Evolutionary conservation across 1,140 invertebrate genomes (phyloP).

Genomic region (Archivesica marissinica): DNA sequence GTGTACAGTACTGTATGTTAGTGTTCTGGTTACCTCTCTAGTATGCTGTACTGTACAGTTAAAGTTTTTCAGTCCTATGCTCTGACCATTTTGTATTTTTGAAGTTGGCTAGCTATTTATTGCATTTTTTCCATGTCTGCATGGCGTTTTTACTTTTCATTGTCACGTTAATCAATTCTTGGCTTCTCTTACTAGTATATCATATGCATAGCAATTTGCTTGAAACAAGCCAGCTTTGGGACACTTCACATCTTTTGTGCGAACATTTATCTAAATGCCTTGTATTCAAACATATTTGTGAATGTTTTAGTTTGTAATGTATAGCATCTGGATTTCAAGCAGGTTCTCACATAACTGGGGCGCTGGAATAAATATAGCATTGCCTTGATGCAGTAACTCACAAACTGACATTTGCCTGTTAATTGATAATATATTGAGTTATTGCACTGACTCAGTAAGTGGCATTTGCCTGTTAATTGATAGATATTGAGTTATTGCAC

Average conservation of each 20-base stretch:
- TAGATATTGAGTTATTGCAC: too few relatives aligned
- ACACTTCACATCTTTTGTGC: background rate
- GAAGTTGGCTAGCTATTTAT: constrained; percentile 61
- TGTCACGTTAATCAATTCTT: constrained; percentile 25
- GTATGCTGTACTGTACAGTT: too few relatives aligned
- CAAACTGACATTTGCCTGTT: too few relatives aligned
- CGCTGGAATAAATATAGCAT: too few relatives aligned
- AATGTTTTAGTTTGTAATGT: background rate
- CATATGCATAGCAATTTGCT: constrained; percentile 10
- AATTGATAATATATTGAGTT: background rate
- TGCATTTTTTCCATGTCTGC: constrained; percentile 45
- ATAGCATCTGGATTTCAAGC: constrained; percentile 8
- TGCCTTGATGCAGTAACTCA: background rate
- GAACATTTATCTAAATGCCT: background rate
- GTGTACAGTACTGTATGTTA: too few relatives aligned
- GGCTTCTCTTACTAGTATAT: constrained; percentile 47
- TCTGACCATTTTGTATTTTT: constrained; percentile 24
- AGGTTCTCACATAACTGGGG: background rate
- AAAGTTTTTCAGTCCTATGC: constrained; percentile 24
- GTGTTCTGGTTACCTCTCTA: too few relatives aligned
- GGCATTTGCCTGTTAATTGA: too few relatives aligned
- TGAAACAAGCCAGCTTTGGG: background rate
- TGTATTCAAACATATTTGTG: background rate
- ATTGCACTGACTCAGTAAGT: too few relatives aligned
- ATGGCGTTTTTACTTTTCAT: constrained; percentile 35